Evolutionary conservation across 2,113 vertebrate genomes (phyloP).

Genomic region (Sigmodon hispidus): DNA sequence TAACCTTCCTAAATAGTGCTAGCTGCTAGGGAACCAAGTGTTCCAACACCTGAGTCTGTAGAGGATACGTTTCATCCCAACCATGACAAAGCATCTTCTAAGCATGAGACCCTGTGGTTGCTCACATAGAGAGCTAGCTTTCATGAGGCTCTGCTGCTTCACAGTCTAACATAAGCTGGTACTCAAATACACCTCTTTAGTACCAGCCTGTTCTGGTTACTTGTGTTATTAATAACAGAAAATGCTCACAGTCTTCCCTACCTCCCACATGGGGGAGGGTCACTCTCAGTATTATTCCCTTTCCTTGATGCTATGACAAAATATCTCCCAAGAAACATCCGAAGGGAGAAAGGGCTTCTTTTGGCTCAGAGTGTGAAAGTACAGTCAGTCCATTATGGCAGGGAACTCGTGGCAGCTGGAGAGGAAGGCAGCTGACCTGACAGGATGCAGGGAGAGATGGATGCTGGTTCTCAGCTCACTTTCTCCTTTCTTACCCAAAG

Average conservation of each 20-base stretch:
- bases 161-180: not conserved
- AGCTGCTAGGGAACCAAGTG: not conserved
- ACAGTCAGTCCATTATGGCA: too few relatives aligned
- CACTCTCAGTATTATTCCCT: not conserved
- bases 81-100: not conserved
- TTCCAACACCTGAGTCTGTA: too few relatives aligned
- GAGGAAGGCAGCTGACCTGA: not conserved
- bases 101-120: accelerated
- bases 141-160: not conserved
- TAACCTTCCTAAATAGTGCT: not conserved
- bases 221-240: not conserved
- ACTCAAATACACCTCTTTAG: not conserved
- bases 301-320: not conserved
- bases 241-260: not conserved
- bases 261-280: too few relatives aligned
- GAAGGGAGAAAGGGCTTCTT: too few relatives aligned
- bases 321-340: too few relatives aligned
- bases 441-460: not conserved
- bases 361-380: not conserved
- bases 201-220: not conserved
- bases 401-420: not conserved
- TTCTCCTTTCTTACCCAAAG: not conserved
- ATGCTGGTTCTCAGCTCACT: not conserved
- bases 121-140: too few relatives aligned
- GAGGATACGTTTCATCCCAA: not conserved